A percentile compares a stretch with the other conserved stretches of the same genome.
Evolutionary conservation across 1,140 invertebrate genomes (phyloP).

Genomic region (Heterodera schachtii): DNA sequence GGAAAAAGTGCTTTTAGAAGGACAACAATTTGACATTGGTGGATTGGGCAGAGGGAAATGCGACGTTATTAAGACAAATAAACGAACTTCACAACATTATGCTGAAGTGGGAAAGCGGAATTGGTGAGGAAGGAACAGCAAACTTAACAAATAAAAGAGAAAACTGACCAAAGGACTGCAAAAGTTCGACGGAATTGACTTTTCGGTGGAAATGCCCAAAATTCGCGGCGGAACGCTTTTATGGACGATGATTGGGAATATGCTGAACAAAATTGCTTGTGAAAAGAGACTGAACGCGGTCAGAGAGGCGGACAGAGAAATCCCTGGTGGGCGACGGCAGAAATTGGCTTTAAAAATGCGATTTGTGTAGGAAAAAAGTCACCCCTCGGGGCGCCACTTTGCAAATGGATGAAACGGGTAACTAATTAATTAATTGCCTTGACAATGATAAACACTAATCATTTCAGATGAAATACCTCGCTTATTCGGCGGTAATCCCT

Average conservation of each 20-base stretch:
- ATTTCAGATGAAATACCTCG: slow-evolving; percentile 44
- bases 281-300: slow-evolving; percentile 16
- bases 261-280: slow-evolving; percentile 36
- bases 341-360: neutral
- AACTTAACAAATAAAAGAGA: neutral
- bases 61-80: slow-evolving; percentile 12
- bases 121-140: slow-evolving; percentile 14
- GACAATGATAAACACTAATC: neutral
- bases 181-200: slow-evolving; percentile 39
- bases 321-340: neutral
- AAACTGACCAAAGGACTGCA: slow-evolving; percentile 18
- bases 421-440: neutral
- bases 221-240: slow-evolving; percentile 41
- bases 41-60: slow-evolving; percentile 21
- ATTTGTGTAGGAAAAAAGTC: slow-evolving; percentile 18
- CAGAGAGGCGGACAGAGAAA: slow-evolving; percentile 15
- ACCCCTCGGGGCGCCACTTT: slow-evolving; percentile 18
- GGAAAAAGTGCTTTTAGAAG: slow-evolving; percentile 17
- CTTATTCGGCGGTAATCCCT: slow-evolving; percentile 40
- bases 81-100: slow-evolving; percentile 16
- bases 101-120: slow-evolving; percentile 12
- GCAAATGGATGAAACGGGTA: slow-evolving; percentile 41
- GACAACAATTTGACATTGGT: slow-evolving; percentile 19
- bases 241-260: slow-evolving; percentile 35
- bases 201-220: slow-evolving; percentile 38